phyloP scores from a whole-genome alignment of 2,888 invertebrate genomes.

The Julus scanicus region DNA sequence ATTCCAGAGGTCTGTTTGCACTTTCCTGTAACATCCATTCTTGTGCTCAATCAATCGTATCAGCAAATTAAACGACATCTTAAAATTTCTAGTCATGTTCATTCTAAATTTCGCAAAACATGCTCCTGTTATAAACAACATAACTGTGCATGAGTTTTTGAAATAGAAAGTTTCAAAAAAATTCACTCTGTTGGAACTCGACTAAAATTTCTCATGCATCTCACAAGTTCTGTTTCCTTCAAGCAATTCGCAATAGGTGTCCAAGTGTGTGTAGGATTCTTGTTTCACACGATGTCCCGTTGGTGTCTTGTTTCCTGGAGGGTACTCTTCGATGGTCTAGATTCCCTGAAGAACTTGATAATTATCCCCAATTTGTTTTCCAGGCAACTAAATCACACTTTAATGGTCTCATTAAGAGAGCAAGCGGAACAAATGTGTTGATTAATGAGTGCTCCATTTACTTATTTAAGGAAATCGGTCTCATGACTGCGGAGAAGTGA shows the following conservation, averaged over 20 bases:
- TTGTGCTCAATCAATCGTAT: too few species aligned
- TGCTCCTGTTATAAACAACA: too few species aligned
- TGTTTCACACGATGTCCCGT: background rate
- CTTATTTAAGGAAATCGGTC: background rate
- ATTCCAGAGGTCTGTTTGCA: background rate
- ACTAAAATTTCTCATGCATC: too few species aligned
- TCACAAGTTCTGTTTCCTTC: too few species aligned
- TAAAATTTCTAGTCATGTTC: too few species aligned
- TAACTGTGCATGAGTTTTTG: too few species aligned
- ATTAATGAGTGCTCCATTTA: constrained; percentile 18
- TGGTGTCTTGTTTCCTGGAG: background rate
- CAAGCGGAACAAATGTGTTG: background rate
- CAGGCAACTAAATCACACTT: background rate
- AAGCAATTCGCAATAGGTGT: too few species aligned
- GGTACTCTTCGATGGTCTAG: background rate
- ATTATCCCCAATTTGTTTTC: constrained; percentile 11
- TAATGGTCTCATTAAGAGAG: background rate
- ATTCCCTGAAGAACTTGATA: background rate
- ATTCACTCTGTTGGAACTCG: too few species aligned
- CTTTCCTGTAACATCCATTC: background rate
- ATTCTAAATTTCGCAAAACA: too few species aligned
- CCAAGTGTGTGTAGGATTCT: too few species aligned
- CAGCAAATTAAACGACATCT: too few species aligned
- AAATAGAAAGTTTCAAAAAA: too few species aligned
- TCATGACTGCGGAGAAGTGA: background rate